Base-by-base conservation (phyloP, 2,113 vertebrate species). In the Myanophis thanlyinensis region DNA sequence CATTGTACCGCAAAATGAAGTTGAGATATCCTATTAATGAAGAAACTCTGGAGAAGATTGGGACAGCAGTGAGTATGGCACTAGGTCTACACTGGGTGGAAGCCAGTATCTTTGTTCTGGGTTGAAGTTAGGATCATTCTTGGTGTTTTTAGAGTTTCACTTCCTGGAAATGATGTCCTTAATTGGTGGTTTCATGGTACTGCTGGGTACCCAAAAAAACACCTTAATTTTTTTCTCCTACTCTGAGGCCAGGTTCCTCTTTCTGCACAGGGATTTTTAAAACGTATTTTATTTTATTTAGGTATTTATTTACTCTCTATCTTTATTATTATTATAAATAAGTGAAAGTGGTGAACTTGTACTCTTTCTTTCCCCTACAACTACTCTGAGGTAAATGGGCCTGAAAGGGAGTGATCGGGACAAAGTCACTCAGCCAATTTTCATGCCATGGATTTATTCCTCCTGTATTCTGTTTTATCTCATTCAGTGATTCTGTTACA, bases 1-100 rank as follows among this genome's bases (percentile, higher is more conserved):
- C 99, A 0, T 97, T 99, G 56, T 99, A 99, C 97, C 98, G 99
- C 91, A 99, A 99, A 97, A 99, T 99, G 99, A 99, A 99, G 95
- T 98, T 99, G 93, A 98, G 99, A 62, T 99, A 99, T 91, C 99
- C 99, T 94, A 99, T 99, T 98, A 99, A 99, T 0, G 99, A 99
- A 97, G 99, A 99, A 97, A 99, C 99, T 0, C 98, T 99, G 98
- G 99, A 99, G 97, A 99, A 99, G 98, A 99, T 99, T 0, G 99
- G 99, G 95, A 99, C 99, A 1, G 99, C 98, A 90, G 99, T 99
- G 96, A 98, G 99, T 96, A 23, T 30, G 51, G 87, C 47, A 20
- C 0, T 0, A 25, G 18, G 0, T 0, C 27, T 90, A 54, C 80
- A 35, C 7, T 10, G n/a, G 46, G 52, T 88, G 22, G 47, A 40